Conservation (phyloP, 2,797 vertebrate species). For the Natrix natrix region DNA sequence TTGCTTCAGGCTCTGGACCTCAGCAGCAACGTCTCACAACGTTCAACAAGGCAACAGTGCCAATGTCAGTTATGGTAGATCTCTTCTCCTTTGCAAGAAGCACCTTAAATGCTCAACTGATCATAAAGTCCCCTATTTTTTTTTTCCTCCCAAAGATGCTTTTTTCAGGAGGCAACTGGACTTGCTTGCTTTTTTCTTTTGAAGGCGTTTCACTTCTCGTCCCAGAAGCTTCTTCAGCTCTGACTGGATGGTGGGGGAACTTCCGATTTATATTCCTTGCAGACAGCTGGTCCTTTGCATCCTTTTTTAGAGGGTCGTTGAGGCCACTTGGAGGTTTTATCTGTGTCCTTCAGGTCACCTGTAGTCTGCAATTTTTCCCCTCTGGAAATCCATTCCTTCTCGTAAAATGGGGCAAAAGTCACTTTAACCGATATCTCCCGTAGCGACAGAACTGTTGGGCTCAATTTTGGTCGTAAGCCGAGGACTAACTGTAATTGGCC, state of each 20-base stretch:
- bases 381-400: too few species aligned
- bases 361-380: too few species aligned
- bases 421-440: neutral
- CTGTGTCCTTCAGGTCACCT: too few species aligned
- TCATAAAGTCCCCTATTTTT: slow-evolving; percentile 5
- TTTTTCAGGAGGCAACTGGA: too few species aligned
- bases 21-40: slow-evolving; percentile 51
- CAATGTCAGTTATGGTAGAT: neutral
- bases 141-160: neutral
- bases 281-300: too few species aligned
- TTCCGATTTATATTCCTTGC: too few species aligned
- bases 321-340: too few species aligned
- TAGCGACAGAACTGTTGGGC: neutral
- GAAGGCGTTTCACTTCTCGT: too few species aligned
- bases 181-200: too few species aligned
- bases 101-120: slow-evolving; percentile 45
- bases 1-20: slow-evolving; percentile 23
- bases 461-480: neutral
- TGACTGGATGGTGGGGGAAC: too few species aligned
- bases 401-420: neutral
- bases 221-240: too few species aligned
- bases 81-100: slow-evolving; percentile 24
- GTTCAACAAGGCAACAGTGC: slow-evolving; percentile 33
- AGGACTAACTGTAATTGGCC: neutral
- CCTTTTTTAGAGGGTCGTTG: too few species aligned